A percentile compares a stretch with the other conserved stretches of the same genome.
Evolutionary conservation across 2,113 vertebrate genomes (phyloP).

Genomic region (Lasiurus borealis): DNA sequence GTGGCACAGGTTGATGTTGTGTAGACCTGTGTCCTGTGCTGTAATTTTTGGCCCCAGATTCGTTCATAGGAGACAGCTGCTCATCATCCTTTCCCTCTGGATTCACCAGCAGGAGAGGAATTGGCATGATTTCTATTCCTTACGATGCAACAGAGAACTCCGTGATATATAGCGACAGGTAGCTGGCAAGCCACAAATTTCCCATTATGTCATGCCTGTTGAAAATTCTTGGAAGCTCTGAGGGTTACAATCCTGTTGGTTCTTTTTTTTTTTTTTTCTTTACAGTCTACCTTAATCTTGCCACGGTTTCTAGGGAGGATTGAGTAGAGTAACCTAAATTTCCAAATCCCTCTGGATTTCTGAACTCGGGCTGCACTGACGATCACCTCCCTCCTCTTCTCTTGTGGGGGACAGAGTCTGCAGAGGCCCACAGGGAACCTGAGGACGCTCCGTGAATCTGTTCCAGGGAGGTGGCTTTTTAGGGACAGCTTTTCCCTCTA

Average conservation of each 20-base stretch:
- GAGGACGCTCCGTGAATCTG: neutral
- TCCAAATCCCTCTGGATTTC: constrained; percentile 3
- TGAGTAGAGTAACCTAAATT: neutral
- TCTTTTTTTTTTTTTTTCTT: neutral
- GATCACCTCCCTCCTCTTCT: neutral
- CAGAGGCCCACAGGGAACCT: neutral
- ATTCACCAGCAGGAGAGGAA: neutral
- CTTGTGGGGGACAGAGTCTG: neutral
- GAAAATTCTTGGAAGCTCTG: constrained; percentile 20
- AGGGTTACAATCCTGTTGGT: neutral
- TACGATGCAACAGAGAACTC: constrained; percentile 22
- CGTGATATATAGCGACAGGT: neutral
- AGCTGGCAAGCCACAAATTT: constrained; percentile 28
- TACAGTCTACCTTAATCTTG: neutral
- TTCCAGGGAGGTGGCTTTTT: neutral
- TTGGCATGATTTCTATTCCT: constrained; percentile 26
- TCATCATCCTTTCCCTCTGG: neutral
- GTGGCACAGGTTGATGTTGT: neutral
- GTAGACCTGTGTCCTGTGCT: neutral
- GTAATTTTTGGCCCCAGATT: neutral
- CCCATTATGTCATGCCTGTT: neutral
- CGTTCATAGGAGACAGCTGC: neutral
- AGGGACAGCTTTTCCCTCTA: neutral
- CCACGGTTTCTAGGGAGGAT: neutral
- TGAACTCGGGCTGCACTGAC: neutral